These are phyloP conservation scores for Craseonycteris thonglongyai DNA, from an alignment of 2,113 vertebrate genomes.

Conservation along the genomic window DNA sequence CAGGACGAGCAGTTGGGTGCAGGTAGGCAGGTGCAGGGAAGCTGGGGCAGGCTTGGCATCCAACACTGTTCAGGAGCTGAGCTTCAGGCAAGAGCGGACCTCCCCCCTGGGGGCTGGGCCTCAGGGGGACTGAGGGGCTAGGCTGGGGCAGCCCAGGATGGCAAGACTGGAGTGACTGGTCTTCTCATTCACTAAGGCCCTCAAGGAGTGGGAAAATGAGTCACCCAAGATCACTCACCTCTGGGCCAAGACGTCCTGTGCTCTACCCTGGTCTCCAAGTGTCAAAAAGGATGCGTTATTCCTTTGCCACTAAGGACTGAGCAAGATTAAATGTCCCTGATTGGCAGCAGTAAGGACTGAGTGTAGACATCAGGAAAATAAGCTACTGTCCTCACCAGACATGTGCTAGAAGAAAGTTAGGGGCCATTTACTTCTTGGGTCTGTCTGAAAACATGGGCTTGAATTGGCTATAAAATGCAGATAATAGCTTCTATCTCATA, in stretches of 20 bases:
- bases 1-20: background rate
- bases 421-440: background rate
- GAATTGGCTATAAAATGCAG: slow-evolving; percentile 29
- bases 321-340: slow-evolving; percentile 23
- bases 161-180: background rate
- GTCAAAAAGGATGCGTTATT: background rate
- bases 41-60: background rate
- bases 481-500: slow-evolving; percentile 11
- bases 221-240: background rate
- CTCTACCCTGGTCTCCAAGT: background rate
- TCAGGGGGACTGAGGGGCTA: background rate
- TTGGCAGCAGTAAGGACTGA: background rate
- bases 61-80: background rate
- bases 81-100: background rate
- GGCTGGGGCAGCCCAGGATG: background rate
- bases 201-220: background rate
- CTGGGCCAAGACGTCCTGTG: background rate
- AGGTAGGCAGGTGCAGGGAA: slow-evolving; percentile 50
- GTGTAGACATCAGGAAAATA: background rate
- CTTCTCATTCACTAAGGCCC: background rate
- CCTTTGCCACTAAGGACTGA: background rate
- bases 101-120: background rate
- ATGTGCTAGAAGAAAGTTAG: slow-evolving; percentile 33
- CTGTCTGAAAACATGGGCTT: background rate
- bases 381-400: slow-evolving; percentile 7